Evolutionary conservation across 2,888 invertebrate species (phyloP).

Genomic region (Aphodius granarius): DNA sequence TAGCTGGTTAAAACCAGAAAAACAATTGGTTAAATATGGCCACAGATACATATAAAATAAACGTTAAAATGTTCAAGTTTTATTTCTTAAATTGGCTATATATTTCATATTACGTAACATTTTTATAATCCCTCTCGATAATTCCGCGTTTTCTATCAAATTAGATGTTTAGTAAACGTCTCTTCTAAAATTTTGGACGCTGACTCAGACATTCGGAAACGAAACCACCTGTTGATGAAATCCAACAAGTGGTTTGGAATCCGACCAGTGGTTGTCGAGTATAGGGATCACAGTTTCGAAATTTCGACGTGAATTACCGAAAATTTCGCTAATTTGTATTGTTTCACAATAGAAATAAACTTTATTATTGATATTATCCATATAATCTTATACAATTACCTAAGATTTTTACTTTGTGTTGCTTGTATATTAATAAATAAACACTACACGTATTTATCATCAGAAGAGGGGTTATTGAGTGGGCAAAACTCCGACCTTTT

Average conservation of each 20-base stretch:
- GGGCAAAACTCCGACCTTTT: too few species aligned
- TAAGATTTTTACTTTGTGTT: too few species aligned
- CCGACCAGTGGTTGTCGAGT: background rate
- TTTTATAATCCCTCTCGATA: background rate
- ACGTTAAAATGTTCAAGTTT: too few species aligned
- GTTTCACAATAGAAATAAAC: too few species aligned
- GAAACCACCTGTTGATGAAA: conserved; percentile 5
- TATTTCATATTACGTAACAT: background rate
- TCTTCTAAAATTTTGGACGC: background rate
- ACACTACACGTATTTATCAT: too few species aligned
- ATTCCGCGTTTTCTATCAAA: background rate
- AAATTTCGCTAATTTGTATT: background rate
- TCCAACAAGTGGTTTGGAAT: conserved; percentile 11
- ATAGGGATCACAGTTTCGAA: background rate
- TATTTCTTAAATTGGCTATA: background rate
- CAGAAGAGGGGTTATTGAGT: too few species aligned
- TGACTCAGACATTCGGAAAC: background rate
- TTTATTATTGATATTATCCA: too few species aligned
- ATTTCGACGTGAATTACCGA: background rate
- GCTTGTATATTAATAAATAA: too few species aligned
- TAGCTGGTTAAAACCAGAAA: background rate
- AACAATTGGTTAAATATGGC: too few species aligned
- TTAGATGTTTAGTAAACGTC: background rate
- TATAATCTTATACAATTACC: too few species aligned
- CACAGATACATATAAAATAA: too few species aligned